These are phyloP conservation scores for Apoderus coryli DNA, from an alignment of 2,888 invertebrate genomes.

Conservation along the genomic window DNA sequence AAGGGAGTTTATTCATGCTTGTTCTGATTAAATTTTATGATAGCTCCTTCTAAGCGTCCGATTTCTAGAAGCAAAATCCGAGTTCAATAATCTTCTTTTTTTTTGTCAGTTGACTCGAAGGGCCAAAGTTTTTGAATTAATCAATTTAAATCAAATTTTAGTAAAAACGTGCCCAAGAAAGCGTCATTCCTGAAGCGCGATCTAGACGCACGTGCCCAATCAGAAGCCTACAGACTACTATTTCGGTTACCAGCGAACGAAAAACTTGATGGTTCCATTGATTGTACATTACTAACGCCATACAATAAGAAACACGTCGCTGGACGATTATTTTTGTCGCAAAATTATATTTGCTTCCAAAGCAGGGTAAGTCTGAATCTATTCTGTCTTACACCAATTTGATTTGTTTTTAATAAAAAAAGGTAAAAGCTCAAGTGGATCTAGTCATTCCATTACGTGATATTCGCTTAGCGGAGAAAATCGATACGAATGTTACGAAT, in stretches of 20 bases:
- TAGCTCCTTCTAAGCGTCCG: no score
- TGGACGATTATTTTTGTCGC: slow-evolving; percentile 82
- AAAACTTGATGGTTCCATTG: slow-evolving; percentile 87
- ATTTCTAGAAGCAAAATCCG: no score
- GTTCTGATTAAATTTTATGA: no score
- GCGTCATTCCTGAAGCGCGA: slow-evolving; percentile 87
- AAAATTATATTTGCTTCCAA: slow-evolving; percentile 91
- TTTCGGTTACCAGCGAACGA: slow-evolving; percentile 79
- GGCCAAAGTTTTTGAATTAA: not conserved
- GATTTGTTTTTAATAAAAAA: not conserved
- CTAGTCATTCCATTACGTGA: slow-evolving; percentile 82
- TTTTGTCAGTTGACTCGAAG: not conserved
- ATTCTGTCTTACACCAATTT: slow-evolving; percentile 1
- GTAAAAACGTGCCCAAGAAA: slow-evolving; percentile 79
- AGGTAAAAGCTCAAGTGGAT: slow-evolving; percentile 69
- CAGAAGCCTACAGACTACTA: slow-evolving; percentile 74
- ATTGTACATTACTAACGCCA: slow-evolving; percentile 87
- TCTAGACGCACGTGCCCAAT: slow-evolving; percentile 86
- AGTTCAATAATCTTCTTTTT: not conserved
- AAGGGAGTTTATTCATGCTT: no score
- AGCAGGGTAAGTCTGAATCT: slow-evolving; percentile 58
- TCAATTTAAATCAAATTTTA: slow-evolving; percentile 22
- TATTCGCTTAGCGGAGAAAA: slow-evolving; percentile 60
- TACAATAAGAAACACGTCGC: slow-evolving; percentile 81
- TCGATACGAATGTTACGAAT: slow-evolving; percentile 51